phyloP scores from a whole-genome alignment of 1,140 invertebrate species.

The Scaptomyza hsui region DNA sequence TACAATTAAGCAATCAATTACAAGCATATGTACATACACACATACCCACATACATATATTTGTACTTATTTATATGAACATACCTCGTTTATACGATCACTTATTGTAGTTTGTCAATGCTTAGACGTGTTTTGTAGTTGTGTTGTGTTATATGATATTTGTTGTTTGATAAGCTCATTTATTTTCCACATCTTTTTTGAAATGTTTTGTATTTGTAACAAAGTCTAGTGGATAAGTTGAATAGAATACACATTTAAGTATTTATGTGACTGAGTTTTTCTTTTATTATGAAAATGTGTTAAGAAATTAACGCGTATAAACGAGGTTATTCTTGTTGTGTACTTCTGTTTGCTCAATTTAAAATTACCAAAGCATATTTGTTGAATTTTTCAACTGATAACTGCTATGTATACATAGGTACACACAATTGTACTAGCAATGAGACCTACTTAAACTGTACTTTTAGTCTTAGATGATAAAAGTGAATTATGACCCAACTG shows the following conservation, averaged over 20 bases:
- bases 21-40: constrained; percentile 9
- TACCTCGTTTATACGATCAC: constrained; percentile 24
- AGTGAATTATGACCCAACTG: constrained; percentile 18
- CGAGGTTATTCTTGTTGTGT: neutral
- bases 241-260: neutral
- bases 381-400: constrained; percentile 34
- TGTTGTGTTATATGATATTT: neutral
- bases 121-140: neutral
- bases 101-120: constrained; percentile 1
- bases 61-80: constrained; percentile 12
- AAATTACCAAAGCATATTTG: too few relatives aligned
- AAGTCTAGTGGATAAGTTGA: too few relatives aligned
- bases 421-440: constrained; percentile 5
- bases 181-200: neutral
- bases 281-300: neutral
- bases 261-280: neutral
- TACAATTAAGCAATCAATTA: constrained; percentile 14
- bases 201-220: neutral
- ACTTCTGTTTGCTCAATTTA: constrained; percentile 23
- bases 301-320: neutral
- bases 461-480: constrained; percentile 43
- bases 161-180: constrained; percentile 6
- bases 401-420: constrained; percentile 1
- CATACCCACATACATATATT: constrained; percentile 3
- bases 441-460: constrained; percentile 28